Evolutionary conservation across 1,140 invertebrate genomes (phyloP).

Genomic region (Tetragonula clypearis): DNA sequence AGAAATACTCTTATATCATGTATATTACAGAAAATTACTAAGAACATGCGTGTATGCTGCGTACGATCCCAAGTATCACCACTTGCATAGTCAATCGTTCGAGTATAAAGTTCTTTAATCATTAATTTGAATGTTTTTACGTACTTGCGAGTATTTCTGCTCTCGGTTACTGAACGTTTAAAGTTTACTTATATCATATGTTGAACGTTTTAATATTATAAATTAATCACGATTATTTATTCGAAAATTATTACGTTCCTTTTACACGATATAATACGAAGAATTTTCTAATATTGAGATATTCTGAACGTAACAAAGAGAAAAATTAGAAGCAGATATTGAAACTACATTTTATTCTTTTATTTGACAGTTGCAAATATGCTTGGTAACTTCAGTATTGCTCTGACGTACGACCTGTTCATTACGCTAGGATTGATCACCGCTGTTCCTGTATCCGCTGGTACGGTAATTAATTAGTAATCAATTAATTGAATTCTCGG

Average conservation of each 20-base stretch:
- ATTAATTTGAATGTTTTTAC: not conserved
- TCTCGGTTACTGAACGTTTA: too few species aligned
- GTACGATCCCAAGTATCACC: too few species aligned
- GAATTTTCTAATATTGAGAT: not conserved
- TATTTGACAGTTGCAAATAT: slow-evolving; percentile 92
- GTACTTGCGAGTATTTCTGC: not conserved
- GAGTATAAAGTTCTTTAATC: not conserved
- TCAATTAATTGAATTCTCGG: not conserved
- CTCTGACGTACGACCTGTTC: slow-evolving; percentile 95
- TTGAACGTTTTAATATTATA: too few species aligned
- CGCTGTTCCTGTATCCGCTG: slow-evolving; percentile 95
- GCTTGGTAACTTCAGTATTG: slow-evolving; percentile 94
- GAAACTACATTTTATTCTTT: not conserved
- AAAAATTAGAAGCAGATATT: not conserved
- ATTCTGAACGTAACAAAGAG: not conserved
- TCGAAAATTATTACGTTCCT: not conserved
- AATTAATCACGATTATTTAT: not conserved
- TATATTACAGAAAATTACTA: too few species aligned
- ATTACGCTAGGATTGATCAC: slow-evolving; percentile 95
- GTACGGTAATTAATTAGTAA: slow-evolving; percentile 79
- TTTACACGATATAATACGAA: not conserved
- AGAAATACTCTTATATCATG: too few species aligned
- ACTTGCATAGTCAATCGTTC: too few species aligned
- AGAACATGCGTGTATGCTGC: too few species aligned
- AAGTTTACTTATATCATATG: too few species aligned